Percentiles rank a stretch among this genome's conserved stretches.
phyloP scores from a whole-genome alignment of 2,888 invertebrate species.

The Glyphotaelius pellucidus region DNA sequence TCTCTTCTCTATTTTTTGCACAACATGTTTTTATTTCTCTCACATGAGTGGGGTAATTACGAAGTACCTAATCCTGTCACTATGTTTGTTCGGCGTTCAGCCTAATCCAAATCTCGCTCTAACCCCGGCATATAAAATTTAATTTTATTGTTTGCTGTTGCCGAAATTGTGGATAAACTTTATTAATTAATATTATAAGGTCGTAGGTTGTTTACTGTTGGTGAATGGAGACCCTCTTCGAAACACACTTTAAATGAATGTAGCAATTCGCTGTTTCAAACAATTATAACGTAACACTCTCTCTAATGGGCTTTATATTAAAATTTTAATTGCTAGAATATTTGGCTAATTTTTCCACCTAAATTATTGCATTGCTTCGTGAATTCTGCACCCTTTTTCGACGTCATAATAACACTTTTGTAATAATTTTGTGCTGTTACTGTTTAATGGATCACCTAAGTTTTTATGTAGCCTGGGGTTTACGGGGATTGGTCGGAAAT shows the following conservation, averaged over 20 bases:
- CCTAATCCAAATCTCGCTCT: conserved; percentile 11
- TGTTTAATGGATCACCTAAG: neutral
- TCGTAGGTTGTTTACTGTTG: neutral
- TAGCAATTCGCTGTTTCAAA: neutral
- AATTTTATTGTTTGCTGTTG: neutral
- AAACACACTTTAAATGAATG: neutral
- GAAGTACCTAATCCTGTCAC: too few species aligned
- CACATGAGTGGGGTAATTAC: too few species aligned
- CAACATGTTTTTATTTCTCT: too few species aligned
- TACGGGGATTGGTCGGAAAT: neutral
- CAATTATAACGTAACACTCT: neutral
- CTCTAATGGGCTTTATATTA: neutral
- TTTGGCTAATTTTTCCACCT: neutral
- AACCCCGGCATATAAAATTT: conserved; percentile 8
- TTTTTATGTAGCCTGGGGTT: neutral
- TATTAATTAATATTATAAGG: conserved; percentile 25
- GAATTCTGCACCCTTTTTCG: neutral
- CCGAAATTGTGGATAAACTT: conserved; percentile 31
- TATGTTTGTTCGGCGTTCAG: neutral
- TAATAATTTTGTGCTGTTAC: neutral
- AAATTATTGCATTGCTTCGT: neutral
- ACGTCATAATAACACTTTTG: neutral
- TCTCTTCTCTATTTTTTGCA: too few species aligned
- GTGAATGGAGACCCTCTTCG: neutral
- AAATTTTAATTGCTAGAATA: neutral